Percentiles rank a stretch among this genome's conserved stretches.
Conservation (phyloP, 2,113 vertebrate species). For the Mus musculus region GRCm39 chr11:33666501-33667000, state of each 20-base stretch:
- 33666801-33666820: neutral
- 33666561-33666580: neutral
- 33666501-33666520: neutral
- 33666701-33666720: neutral
- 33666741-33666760: too few species aligned
- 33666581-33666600: neutral
- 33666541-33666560: too few species aligned
- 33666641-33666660: neutral
- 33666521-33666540: neutral
- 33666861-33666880: neutral
- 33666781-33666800: neutral
- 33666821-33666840: too few species aligned
- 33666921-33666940: too few species aligned
- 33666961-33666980: neutral
- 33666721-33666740: neutral
- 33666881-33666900: neutral
- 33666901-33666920: neutral
- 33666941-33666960: neutral
- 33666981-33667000: neutral
- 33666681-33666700: neutral
- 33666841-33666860: neutral
- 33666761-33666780: neutral
- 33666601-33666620: neutral
- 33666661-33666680: neutral
- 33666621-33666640: too few species aligned